These are phyloP conservation scores for Carollia perspicillata DNA, from an alignment of 2,113 vertebrate species.

Conservation along the genomic window DNA sequence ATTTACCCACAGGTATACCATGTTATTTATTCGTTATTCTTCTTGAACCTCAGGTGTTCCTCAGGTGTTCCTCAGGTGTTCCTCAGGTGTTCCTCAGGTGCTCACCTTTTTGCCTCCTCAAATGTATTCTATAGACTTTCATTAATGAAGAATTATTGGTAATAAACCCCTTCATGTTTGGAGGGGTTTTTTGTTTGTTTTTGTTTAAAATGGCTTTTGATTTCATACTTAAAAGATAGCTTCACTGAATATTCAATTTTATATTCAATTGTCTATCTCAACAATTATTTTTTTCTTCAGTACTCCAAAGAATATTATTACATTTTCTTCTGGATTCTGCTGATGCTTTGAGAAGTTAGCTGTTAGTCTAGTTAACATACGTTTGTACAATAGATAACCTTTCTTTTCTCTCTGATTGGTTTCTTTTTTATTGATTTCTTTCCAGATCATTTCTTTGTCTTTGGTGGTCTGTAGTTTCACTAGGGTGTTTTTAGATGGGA, in stretches of 20 bases:
- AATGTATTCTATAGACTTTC: background rate
- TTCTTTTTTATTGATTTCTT: background rate
- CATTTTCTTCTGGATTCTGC: background rate
- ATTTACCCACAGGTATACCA: background rate
- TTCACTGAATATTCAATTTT: background rate
- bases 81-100: background rate
- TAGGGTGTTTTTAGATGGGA: background rate
- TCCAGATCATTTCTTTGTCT: background rate
- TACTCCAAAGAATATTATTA: background rate
- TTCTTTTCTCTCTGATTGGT: background rate
- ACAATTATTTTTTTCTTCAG: background rate
- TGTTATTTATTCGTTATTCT: background rate
- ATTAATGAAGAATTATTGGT: background rate
- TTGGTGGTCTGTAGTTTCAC: background rate
- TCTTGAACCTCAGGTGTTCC: background rate
- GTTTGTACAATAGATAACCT: background rate
- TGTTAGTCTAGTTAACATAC: background rate
- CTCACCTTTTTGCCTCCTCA: background rate
- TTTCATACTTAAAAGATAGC: background rate
- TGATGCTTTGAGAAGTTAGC: background rate
- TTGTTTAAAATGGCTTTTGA: background rate
- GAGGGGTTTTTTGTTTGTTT: background rate
- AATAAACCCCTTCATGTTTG: background rate
- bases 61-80: background rate
- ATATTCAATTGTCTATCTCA: background rate